phyloP scores from a whole-genome alignment of 2,888 invertebrate species.

The Tigriopus californicus region DNA sequence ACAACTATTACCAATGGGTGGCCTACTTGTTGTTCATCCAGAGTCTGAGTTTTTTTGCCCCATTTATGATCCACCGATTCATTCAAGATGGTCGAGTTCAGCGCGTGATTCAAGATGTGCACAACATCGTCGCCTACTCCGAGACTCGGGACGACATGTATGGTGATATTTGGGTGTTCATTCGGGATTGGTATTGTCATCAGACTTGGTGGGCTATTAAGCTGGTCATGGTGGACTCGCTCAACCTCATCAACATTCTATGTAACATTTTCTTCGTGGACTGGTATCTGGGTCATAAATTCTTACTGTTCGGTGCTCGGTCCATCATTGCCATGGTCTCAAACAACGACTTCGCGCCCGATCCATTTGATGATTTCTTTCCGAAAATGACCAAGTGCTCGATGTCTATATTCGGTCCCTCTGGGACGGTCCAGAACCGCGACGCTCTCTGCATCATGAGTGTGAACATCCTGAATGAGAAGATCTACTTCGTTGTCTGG shows the following conservation, averaged over 20 bases:
- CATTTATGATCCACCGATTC: neutral
- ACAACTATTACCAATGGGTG: constrained; percentile 15
- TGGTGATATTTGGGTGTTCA: neutral
- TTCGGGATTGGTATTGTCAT: neutral
- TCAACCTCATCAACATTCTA: constrained; percentile 21
- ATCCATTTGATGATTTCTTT: too few relatives aligned
- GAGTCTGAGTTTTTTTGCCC: neutral
- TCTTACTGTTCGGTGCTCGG: too few relatives aligned
- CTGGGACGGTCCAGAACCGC: too few relatives aligned
- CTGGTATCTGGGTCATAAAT: constrained; percentile 19
- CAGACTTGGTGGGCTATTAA: constrained; percentile 7
- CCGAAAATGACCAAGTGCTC: too few relatives aligned
- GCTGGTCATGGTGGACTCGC: neutral
- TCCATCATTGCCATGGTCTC: too few relatives aligned
- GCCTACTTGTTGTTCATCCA: constrained; percentile 6
- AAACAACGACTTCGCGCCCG: too few relatives aligned
- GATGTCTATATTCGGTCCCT: too few relatives aligned
- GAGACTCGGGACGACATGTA: constrained; percentile 5
- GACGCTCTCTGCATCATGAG: too few relatives aligned
- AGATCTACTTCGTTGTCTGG: too few relatives aligned
- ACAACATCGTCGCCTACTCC: neutral
- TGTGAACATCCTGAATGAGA: too few relatives aligned
- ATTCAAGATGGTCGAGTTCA: neutral
- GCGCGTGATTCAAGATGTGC: neutral
- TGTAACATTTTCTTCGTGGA: constrained; percentile 35